Conservation (phyloP, 2,797 vertebrate species). For the Hydrophis major region DNA sequence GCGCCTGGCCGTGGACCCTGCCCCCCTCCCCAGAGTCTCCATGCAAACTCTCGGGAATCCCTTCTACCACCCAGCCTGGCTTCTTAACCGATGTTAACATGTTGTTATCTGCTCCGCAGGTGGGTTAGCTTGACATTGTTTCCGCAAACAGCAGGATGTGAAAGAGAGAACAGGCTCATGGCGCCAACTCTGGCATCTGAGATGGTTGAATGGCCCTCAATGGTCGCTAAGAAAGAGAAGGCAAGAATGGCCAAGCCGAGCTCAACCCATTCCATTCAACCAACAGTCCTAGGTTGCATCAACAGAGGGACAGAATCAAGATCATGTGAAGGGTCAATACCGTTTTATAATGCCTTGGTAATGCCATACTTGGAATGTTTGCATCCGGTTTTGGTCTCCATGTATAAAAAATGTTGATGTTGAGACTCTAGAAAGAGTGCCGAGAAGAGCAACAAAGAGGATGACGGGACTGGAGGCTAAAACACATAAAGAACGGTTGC, state of each 20-base stretch:
- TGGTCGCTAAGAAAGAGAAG: not conserved
- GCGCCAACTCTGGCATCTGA: not conserved
- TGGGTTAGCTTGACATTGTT: not conserved
- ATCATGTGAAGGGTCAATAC: not conserved
- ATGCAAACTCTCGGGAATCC: not conserved
- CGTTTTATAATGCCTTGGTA: not conserved
- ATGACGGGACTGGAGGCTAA: not conserved
- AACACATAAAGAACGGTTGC: rapidly evolving
- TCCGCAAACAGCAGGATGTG: not conserved
- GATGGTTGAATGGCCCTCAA: not conserved
- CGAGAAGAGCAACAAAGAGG: not conserved
- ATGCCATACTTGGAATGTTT: not conserved
- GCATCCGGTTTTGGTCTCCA: not conserved
- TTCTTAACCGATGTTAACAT: conserved; percentile 8
- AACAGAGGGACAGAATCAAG: not conserved
- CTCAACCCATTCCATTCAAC: too few relatives aligned
- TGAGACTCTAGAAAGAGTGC: not conserved
- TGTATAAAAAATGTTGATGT: not conserved
- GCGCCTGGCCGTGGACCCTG: not conserved
- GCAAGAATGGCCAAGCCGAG: rapidly evolving
- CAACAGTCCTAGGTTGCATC: not conserved
- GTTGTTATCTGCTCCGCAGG: conserved; percentile 12
- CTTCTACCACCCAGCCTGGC: not conserved
- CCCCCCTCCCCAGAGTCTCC: not conserved
- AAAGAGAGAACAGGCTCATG: not conserved